Conservation (phyloP, 2,113 vertebrate species). For the Semicossyphus pulcher region DNA sequence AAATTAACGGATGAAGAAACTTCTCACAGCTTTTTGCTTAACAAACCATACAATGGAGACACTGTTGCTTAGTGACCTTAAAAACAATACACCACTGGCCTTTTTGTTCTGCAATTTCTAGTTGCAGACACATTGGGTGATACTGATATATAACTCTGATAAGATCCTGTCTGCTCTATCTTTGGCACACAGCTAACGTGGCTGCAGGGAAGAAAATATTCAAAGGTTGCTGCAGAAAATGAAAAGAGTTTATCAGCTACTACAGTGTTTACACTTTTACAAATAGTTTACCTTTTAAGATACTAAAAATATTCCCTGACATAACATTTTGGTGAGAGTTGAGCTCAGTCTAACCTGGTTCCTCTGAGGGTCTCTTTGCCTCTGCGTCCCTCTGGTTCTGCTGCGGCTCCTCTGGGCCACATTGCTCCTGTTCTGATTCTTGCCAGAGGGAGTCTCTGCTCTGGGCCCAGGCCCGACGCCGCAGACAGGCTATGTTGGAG, state of each 20-base stretch:
- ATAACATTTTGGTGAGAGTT: neutral
- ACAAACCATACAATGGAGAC: neutral
- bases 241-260: too few relatives aligned
- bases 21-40: neutral
- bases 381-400: slow-evolving; percentile 62
- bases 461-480: slow-evolving; percentile 90
- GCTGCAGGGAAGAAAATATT: neutral
- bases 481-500: slow-evolving; percentile 40
- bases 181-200: neutral
- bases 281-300: neutral
- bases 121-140: neutral
- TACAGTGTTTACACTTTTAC: too few relatives aligned
- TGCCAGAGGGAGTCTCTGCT: slow-evolving; percentile 91
- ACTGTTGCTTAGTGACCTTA: neutral
- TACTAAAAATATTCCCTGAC: neutral
- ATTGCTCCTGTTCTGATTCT: slow-evolving; percentile 25
- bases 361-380: slow-evolving; percentile 63
- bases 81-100: neutral
- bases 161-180: neutral
- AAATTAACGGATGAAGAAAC: neutral
- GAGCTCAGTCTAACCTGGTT: slow-evolving; percentile 75
- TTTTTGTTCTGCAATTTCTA: neutral
- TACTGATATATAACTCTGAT: neutral
- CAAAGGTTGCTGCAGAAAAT: neutral
- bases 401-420: slow-evolving; percentile 72